Percentiles rank a stretch among this genome's conserved stretches.
Conservation (phyloP, 2,888 invertebrate species). For the Trissoscelio sp. region DNA sequence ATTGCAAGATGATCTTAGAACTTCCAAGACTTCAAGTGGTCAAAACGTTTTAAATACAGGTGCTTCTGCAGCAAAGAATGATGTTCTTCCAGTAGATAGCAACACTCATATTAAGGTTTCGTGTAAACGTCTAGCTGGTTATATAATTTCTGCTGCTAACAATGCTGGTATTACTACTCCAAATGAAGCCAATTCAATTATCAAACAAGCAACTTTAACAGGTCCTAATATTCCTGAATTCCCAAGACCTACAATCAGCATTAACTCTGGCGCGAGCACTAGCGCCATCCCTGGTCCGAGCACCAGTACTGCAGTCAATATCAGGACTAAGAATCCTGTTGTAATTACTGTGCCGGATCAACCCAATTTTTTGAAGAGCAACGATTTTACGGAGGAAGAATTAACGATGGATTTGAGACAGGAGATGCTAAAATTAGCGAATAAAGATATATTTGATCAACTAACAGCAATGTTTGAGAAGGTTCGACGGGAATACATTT, state of each 20-base stretch:
- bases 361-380: background rate
- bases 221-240: too few relatives aligned
- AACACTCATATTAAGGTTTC: background rate
- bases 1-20: too few relatives aligned
- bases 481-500: conserved; percentile 33
- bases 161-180: too few relatives aligned
- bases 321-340: conserved; percentile 4
- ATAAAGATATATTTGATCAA: conserved; percentile 45
- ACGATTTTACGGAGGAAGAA: conserved; percentile 36
- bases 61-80: too few relatives aligned
- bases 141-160: conserved; percentile 2
- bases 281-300: background rate
- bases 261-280: background rate
- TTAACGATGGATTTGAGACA: conserved; percentile 12
- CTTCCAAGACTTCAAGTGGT: too few relatives aligned
- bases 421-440: conserved; percentile 20
- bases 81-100: too few relatives aligned
- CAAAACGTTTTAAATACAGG: too few relatives aligned
- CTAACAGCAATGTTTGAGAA: conserved; percentile 50
- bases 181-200: conserved; percentile 9
- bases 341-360: conserved; percentile 5
- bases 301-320: too few relatives aligned
- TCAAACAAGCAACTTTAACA: conserved; percentile 17
- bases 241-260: too few relatives aligned
- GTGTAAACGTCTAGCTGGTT: background rate